Percentiles rank a stretch among this genome's conserved stretches.
These are phyloP conservation scores for Sebastes taczanowskii DNA, from an alignment of 2,797 vertebrate species.

Conservation along the genomic window DNA sequence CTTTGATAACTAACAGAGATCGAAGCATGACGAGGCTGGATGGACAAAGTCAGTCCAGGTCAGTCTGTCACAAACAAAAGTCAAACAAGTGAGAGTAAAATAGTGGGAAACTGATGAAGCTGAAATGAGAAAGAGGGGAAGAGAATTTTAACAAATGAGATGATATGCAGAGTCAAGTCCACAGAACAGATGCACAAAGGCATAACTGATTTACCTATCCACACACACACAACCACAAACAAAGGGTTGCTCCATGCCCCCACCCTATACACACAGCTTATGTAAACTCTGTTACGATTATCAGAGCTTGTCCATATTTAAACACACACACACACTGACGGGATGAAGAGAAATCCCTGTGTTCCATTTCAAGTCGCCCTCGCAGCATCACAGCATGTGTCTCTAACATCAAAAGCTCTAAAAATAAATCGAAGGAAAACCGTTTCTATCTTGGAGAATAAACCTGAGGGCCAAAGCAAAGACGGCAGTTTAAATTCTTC, in stretches of 20 bases:
- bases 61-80: background rate
- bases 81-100: background rate
- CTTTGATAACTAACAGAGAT: background rate
- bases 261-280: background rate
- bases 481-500: background rate
- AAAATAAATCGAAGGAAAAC: constrained; percentile 19
- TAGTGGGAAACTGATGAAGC: background rate
- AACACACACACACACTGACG: constrained; percentile 5
- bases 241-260: background rate
- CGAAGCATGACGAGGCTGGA: background rate
- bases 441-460: constrained; percentile 7
- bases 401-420: constrained; percentile 17
- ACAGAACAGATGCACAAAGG: background rate
- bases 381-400: constrained; percentile 3
- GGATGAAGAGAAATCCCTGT: background rate
- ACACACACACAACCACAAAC: background rate
- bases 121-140: background rate
- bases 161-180: background rate
- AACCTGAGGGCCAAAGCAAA: constrained; percentile 6
- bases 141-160: background rate
- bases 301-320: background rate
- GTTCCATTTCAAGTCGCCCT: constrained; percentile 13
- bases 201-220: background rate
- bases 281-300: constrained; percentile 16
- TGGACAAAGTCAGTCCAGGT: background rate